Percentiles rank a stretch among this genome's conserved stretches.
These are phyloP conservation scores for Himantopus leucocephalus DNA, from an alignment of 2,113 vertebrate species.

Conservation along the genomic window DNA sequence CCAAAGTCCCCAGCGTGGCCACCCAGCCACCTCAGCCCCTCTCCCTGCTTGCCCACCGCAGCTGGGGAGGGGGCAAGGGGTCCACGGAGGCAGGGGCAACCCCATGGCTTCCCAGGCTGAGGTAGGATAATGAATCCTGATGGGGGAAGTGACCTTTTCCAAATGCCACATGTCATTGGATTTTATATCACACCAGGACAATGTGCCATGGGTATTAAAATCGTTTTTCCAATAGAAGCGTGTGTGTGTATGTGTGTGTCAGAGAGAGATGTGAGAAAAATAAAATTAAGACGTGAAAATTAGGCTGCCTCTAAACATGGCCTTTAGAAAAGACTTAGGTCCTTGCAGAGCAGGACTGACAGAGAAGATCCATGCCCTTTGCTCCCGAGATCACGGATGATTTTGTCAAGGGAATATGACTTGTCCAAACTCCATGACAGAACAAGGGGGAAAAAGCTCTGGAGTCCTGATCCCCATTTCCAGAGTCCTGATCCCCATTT, in stretches of 20 bases:
- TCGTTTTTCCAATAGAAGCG: conserved; percentile 92
- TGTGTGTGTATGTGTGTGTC: conserved; percentile 71
- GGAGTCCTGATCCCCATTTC: background rate
- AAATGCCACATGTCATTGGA: conserved; percentile 99
- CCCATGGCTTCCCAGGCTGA: conserved; percentile 65
- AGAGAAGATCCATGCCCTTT: background rate
- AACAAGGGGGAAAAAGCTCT: background rate
- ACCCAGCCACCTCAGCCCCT: background rate
- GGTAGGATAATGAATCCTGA: conserved; percentile 85
- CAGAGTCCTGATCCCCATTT: background rate
- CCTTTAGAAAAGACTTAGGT: background rate
- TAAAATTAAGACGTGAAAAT: conserved; percentile 65
- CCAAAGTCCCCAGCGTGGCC: background rate
- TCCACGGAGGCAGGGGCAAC: conserved; percentile 16
- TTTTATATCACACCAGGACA: conserved; percentile 99
- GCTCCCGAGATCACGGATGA: background rate
- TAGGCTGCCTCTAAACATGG: background rate
- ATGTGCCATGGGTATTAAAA: conserved; percentile 99
- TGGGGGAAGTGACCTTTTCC: conserved; percentile 97
- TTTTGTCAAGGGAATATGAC: background rate
- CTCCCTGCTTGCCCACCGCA: background rate
- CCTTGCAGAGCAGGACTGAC: background rate
- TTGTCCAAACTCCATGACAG: background rate
- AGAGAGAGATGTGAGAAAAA: conserved; percentile 71
- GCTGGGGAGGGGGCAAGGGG: background rate